A percentile compares a stretch with the other conserved stretches of the same genome.
These are phyloP conservation scores for Amphibalanus amphitrite DNA, from an alignment of 1,140 invertebrate species.

Conservation along the genomic window DNA sequence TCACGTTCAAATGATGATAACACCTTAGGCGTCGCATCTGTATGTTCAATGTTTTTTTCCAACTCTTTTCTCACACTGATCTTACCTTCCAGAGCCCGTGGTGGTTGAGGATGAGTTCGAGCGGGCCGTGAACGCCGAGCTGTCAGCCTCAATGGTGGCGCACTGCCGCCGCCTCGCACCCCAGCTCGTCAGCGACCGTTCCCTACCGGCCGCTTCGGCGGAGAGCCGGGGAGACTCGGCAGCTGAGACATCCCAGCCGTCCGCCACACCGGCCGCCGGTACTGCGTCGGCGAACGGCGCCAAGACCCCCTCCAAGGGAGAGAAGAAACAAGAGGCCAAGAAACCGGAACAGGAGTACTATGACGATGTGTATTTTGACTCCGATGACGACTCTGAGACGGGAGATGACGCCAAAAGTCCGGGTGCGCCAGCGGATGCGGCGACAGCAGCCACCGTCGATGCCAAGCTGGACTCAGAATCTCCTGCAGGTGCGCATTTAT, in stretches of 20 bases:
- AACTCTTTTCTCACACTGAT: too few relatives aligned
- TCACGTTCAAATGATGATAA: too few relatives aligned
- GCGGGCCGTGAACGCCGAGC: slow-evolving; percentile 13
- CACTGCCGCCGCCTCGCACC: not conserved
- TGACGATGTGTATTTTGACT: slow-evolving; percentile 34
- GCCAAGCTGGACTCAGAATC: too few relatives aligned
- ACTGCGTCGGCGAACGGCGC: not conserved
- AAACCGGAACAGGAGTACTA: slow-evolving; percentile 20
- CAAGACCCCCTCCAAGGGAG: not conserved
- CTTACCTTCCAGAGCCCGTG: too few relatives aligned
- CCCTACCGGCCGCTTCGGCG: not conserved
- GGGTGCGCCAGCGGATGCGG: too few relatives aligned
- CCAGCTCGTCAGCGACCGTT: not conserved
- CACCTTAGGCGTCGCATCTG: too few relatives aligned
- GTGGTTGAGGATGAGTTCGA: slow-evolving; percentile 13
- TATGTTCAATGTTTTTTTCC: too few relatives aligned
- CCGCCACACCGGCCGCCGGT: not conserved
- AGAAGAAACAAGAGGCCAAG: not conserved
- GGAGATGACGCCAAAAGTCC: slow-evolving; percentile 11
- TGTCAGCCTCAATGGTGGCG: slow-evolving; percentile 5
- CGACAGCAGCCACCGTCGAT: too few relatives aligned
- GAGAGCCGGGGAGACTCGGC: not conserved
- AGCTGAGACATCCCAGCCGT: not conserved
- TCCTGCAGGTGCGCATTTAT: too few relatives aligned
- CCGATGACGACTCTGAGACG: slow-evolving; percentile 28